Conservation (phyloP, 2,113 vertebrate species). For the Haliaeetus leucogaster region DNA sequence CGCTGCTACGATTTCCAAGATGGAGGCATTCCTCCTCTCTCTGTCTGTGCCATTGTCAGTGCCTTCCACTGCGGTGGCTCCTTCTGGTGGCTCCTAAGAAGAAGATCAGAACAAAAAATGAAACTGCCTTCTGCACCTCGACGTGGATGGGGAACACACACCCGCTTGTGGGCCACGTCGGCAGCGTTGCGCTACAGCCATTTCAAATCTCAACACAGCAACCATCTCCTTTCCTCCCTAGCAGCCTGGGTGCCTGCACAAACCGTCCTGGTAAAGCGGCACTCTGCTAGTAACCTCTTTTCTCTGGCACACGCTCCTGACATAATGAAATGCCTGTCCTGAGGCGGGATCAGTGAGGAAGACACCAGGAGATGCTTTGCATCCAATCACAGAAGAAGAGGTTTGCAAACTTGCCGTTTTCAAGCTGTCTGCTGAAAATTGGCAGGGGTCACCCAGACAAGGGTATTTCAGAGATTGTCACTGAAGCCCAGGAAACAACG, state of each 20-base stretch:
- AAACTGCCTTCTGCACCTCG: background rate
- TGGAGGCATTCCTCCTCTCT: background rate
- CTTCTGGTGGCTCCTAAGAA: background rate
- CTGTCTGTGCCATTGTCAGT: background rate
- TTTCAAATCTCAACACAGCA: background rate
- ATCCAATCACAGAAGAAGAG: background rate
- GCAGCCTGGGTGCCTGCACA: background rate
- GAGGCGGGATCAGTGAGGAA: background rate
- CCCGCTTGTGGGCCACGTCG: accelerated
- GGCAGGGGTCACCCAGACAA: background rate
- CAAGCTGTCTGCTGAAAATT: background rate
- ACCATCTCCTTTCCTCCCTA: background rate
- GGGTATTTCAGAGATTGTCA: background rate
- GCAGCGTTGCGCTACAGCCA: background rate
- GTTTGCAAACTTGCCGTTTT: background rate
- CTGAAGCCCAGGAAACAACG: background rate
- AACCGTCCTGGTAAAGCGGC: background rate
- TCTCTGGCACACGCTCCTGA: background rate
- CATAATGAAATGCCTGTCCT: background rate
- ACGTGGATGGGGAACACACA: background rate
- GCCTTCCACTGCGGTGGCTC: background rate
- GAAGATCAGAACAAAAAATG: background rate
- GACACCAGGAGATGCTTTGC: background rate
- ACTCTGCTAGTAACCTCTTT: background rate
- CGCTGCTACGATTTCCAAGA: background rate